Evolutionary conservation across 2,888 invertebrate species (phyloP).

Genomic region (Agrochola lota): DNA sequence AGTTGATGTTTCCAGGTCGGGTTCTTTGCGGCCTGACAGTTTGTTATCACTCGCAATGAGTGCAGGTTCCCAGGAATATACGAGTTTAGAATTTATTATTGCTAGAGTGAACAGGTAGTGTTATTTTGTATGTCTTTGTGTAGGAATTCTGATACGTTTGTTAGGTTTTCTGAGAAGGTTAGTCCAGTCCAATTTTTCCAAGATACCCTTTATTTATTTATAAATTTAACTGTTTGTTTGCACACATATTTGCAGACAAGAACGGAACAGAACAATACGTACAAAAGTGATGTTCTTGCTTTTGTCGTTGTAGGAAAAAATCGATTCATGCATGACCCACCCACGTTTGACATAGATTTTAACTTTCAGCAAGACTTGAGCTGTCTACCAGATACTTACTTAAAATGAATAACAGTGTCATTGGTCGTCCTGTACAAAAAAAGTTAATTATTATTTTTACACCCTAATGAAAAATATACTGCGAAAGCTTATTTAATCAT

Average conservation of each 20-base stretch:
- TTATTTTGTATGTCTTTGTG: conserved; percentile 10
- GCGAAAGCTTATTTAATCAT: conserved; percentile 64
- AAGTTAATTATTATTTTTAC: conserved; percentile 34
- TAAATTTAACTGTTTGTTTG: background rate
- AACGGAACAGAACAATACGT: background rate
- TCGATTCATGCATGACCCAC: background rate
- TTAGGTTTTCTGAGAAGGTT: background rate
- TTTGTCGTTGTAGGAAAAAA: background rate
- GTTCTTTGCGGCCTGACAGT: conserved; percentile 17
- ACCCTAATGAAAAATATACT: conserved; percentile 45
- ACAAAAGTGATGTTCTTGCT: background rate
- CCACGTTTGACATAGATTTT: background rate
- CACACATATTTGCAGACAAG: background rate
- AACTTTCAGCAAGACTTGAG: background rate
- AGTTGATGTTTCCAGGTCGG: conserved; percentile 33
- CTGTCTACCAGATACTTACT: background rate
- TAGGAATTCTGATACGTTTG: background rate
- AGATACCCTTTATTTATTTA: background rate
- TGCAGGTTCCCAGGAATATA: conserved; percentile 21
- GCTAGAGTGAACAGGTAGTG: background rate
- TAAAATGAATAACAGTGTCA: conserved; percentile 3
- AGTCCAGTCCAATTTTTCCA: too few relatives aligned
- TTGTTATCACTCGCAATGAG: conserved; percentile 14
- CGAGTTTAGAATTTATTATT: conserved; percentile 26
- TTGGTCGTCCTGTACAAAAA: background rate